Conservation (phyloP, 2,113 vertebrate genomes). For the Phylloscopus trochilus region DNA sequence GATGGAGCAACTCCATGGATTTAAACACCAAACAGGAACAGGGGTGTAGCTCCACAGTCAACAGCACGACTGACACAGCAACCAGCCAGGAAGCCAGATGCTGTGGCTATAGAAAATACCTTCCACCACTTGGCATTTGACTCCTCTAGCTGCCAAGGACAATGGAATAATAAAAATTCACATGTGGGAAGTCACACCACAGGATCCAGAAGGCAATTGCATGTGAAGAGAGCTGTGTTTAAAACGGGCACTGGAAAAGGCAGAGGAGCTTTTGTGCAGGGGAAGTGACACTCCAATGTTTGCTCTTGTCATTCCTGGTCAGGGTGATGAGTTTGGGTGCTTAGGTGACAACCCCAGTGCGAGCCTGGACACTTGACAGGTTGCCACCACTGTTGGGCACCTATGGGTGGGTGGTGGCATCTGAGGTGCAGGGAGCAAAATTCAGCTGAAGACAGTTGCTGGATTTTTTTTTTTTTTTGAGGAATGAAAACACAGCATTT, state of each 20-base stretch:
- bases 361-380: neutral
- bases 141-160: constrained; percentile 30
- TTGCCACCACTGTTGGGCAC: neutral
- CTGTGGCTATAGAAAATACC: constrained; percentile 12
- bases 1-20: neutral
- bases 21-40: neutral
- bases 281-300: neutral
- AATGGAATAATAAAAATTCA: constrained; percentile 22
- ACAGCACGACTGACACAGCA: neutral
- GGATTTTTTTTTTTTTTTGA: neutral
- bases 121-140: constrained; percentile 39
- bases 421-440: accelerated
- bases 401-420: neutral
- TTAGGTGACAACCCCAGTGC: neutral
- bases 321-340: neutral
- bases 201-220: neutral
- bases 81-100: constrained; percentile 12
- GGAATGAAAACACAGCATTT: neutral
- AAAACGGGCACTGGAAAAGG: neutral
- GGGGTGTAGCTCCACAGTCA: neutral
- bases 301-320: neutral
- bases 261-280: neutral
- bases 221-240: neutral
- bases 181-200: neutral
- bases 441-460: neutral